Base-by-base conservation (phyloP, 2,113 vertebrate species). In the Myrmecobius fasciatus region DNA sequence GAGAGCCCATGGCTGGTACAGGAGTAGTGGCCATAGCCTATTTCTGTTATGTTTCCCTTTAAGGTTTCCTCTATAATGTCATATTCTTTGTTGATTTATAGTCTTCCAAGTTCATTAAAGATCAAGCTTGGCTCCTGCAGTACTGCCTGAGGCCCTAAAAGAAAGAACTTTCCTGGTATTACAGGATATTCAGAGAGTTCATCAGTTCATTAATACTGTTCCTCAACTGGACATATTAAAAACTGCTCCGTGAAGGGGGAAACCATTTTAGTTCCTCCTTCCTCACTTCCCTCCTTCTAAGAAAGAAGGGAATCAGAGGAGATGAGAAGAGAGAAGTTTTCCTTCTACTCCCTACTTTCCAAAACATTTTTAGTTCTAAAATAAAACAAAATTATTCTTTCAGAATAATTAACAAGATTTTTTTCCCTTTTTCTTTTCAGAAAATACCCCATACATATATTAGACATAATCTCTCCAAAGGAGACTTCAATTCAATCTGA, bases 81-180 rank as follows among this genome's bases (percentile, higher is more conserved):
- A 98, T 98, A 97, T 96, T 94, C 0, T 93, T 0, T 92, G 96
- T 46, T 98, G 98, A 98, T 97, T 98, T 98, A 98, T 98, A 97
- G 97, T 96, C 96, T 95, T 97, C 97, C 97, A 98, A 96, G 96
- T 98, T 98, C 98, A 97, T 98, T 98, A 98, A 98, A 97, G 97
- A 96, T 96, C 95, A 14, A 92, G 91, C 89, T 95, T 2, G 51
- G 97, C 97, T 98, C 98, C 96, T 96, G 96, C 96, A 98, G 97
- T 96, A 98, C 97, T 97, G 98, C 98, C 97, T 94, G 93, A 98
- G 97, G 98, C 98, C 91, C 0, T 96, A 97, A 95, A 98, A 98
- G 97, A 98, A 98, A 98, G 97, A 98, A 97, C 97, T 95, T 97
- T 96, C 94, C 97, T 97, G 96, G 49, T 88, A 95, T 96, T 93